Base-by-base conservation (phyloP, 2,888 invertebrate genomes). In the Caenorhabditis macrosperma region DNA sequence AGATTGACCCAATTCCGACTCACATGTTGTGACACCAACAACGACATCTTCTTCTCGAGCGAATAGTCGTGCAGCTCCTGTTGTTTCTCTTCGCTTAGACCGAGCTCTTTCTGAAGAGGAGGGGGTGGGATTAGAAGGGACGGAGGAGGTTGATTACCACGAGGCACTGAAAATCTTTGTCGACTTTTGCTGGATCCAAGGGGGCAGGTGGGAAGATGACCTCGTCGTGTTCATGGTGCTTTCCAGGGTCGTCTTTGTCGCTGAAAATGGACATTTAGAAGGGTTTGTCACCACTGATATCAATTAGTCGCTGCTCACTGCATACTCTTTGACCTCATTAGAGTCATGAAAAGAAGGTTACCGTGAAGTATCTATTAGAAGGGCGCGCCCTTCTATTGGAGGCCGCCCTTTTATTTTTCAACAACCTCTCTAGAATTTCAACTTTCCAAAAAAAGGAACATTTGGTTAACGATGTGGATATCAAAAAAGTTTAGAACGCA, bases 51-150 rank as follows among this genome's bases (percentile, higher is more conserved):
- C 82, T 87, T 88, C 63, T 88, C 88, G 20, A 78, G 63, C 10
- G 87, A 78, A 48, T 88, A 89, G 17, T 77, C 78, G 24, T 75
- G 72, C 76, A 89, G 81, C 67, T 86, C 86, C 30, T 79, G 71
- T 50, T 86, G 81, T 55, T 88, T 86, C 44, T 86, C 86, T 24
- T 85, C 85, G n/a, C 78, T 83, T n/a, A 89, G 76, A 20, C 88
- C 89, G 20, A 89, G 82, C 52, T 88, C 88, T 48, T 71, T 75
- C 85, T 85, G 78, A 38, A 85, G 79, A 57, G 3, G 12, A 12
- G 28, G 26, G 28, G 17, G 35, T 20, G 3, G 20, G n/a, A 44
- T 46, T 6, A 10, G 46, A 46, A 50, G 10, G 30, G n/a, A n/a
- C n/a, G n/a, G n/a, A n/a, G n/a, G n/a, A n/a, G n/a, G n/a, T n/a